Evolutionary conservation across 2,888 invertebrate genomes (phyloP).

Genomic region (Pasiphila rectangulata): DNA sequence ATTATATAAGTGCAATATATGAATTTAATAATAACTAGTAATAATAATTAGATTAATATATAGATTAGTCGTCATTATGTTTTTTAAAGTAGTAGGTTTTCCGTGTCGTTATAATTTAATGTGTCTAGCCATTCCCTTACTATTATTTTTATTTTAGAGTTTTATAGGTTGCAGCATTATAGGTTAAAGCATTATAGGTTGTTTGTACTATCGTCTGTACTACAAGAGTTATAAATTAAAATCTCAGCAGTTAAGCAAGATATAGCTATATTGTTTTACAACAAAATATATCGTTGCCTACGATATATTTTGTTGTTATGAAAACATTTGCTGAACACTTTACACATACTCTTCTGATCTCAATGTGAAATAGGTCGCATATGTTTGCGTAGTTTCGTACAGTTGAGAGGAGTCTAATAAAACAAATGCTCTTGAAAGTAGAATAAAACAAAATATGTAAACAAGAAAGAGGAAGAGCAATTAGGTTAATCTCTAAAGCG

Average conservation of each 20-base stretch:
- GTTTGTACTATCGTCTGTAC: too few species aligned
- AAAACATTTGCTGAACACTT: constrained; percentile 13
- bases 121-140: too few species aligned
- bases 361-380: constrained; percentile 29
- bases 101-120: too few species aligned
- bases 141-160: too few species aligned
- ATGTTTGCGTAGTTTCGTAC: constrained; percentile 1
- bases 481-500: constrained; percentile 1
- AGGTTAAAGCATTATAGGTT: too few species aligned
- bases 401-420: neutral
- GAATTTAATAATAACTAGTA: too few species aligned
- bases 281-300: neutral
- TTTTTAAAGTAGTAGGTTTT: too few species aligned
- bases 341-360: constrained; percentile 28
- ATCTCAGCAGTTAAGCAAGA: neutral
- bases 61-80: too few species aligned
- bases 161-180: too few species aligned
- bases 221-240: too few species aligned
- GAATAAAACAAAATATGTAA: constrained; percentile 2
- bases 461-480: neutral
- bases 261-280: neutral
- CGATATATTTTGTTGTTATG: neutral
- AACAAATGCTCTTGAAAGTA: constrained; percentile 17
- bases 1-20: too few species aligned
- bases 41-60: too few species aligned